A percentile compares a stretch with the other conserved stretches of the same genome.
These are phyloP conservation scores for Ianthella basta DNA, from an alignment of 37 sponge, comb jelly and placozoan genomes.

Conservation along the genomic window DNA sequence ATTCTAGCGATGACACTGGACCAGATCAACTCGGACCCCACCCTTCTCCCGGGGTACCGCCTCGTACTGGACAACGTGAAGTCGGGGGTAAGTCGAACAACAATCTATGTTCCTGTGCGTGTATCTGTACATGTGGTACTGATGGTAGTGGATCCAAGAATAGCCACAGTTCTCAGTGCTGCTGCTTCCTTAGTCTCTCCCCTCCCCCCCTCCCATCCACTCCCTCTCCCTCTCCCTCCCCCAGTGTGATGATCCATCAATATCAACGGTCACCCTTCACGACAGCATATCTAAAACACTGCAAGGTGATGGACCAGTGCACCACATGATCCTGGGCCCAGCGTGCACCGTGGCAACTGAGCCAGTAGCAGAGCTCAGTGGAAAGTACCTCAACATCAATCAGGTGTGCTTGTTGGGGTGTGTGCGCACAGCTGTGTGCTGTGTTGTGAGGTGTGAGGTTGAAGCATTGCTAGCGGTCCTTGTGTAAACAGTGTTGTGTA, in stretches of 20 bases:
- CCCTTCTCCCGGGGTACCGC: not conserved
- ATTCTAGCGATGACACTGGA: conserved; percentile 6
- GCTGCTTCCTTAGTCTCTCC: too few relatives aligned
- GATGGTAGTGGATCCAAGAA: not conserved
- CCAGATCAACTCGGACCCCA: not conserved
- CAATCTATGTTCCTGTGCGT: too few relatives aligned
- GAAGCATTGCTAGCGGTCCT: not conserved
- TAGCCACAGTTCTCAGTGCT: not conserved
- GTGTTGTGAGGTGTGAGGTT: too few relatives aligned
- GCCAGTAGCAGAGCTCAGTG: not conserved
- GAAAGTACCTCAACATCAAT: conserved; percentile 8
- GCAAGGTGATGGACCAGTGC: not conserved
- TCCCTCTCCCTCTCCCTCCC: not conserved
- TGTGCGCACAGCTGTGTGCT: too few relatives aligned
- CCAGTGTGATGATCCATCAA: not conserved
- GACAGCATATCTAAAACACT: not conserved
- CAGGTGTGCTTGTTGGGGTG: not conserved
- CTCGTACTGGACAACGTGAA: not conserved
- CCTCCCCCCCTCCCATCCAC: not conserved
- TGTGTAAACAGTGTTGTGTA: not conserved
- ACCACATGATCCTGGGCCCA: conserved; percentile 30
- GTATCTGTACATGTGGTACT: not conserved
- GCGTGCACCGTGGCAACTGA: conserved; percentile 15
- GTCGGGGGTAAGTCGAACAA: not conserved
- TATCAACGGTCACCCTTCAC: not conserved